Evolutionary conservation across 2,888 invertebrate genomes (phyloP).

Genomic region (Molorchus minor): DNA sequence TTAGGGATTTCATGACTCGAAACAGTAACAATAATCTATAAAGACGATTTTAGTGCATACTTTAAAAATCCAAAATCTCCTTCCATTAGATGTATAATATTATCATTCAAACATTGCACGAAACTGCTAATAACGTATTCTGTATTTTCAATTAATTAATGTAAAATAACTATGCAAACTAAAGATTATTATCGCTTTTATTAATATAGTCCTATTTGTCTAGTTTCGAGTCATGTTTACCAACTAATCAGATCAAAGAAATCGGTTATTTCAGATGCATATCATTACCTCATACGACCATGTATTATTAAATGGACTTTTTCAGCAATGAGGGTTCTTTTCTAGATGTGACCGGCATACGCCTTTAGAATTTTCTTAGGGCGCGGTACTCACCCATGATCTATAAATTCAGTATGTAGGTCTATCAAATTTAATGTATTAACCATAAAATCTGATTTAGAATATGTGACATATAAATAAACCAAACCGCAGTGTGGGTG

Average conservation of each 20-base stretch:
- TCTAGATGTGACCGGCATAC: neutral
- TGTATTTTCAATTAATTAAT: constrained; percentile 54
- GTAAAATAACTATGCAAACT: constrained; percentile 49
- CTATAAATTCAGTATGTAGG: constrained; percentile 9
- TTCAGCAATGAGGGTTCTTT: constrained; percentile 8
- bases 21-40: neutral
- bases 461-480: neutral
- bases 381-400: constrained; percentile 6
- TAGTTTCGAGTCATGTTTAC: constrained; percentile 42
- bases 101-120: constrained; percentile 33
- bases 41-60: constrained; percentile 1
- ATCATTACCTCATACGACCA: constrained; percentile 19
- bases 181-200: constrained; percentile 46
- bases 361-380: constrained; percentile 3
- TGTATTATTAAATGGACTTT: constrained; percentile 16
- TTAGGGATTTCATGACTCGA: too few species aligned
- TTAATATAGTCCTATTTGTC: constrained; percentile 49
- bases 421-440: constrained; percentile 18
- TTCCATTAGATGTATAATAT: constrained; percentile 10
- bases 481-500: too few species aligned
- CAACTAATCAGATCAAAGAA: constrained; percentile 44
- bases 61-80: constrained; percentile 29
- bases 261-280: constrained; percentile 36
- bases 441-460: constrained; percentile 12
- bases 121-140: constrained; percentile 35